Evolutionary conservation across 2,888 invertebrate genomes (phyloP), one percentile per base, ranked within the genome.

Genomic region (Archips crataeganus): DNA sequence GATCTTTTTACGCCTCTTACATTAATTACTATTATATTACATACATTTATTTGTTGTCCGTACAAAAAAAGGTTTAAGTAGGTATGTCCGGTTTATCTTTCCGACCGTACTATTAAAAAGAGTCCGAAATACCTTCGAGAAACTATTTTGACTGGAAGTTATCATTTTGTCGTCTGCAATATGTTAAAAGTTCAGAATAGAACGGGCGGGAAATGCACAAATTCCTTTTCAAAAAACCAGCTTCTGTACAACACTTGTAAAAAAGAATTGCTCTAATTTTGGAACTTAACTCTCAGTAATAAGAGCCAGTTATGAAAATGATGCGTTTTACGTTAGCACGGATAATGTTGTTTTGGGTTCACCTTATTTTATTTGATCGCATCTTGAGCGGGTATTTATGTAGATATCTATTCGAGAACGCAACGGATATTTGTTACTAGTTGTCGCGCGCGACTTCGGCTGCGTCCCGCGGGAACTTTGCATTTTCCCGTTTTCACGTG

Each of bases 101-200:
- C 23, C 23, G 23, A 23, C 23, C 23, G 23, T 23, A 23, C 23
- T 23, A 23, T 23, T 23, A 23, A 23, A 23, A 23, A 23, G 23
- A 23, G 23, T 23, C 23, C 23, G 23, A 23, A 23, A n/a, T 49
- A 49, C n/a, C n/a, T 49, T 45, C 13, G 3, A 47, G 47, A 49
- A 49, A n/a, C 6, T 59, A 64, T 69, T 69, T 57, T 11, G 34
- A 3, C 63, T 57, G 47, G 15, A 73, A 71, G 51, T 71, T 70
- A 72, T 72, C 69, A 57, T 72, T 72, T 75, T 72, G 75, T 68
- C 39, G 68, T 49, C 73, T 73, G 63, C 39, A 54, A 54, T 54
- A 15, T 54, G 54, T 54, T 10, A 36, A 45, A 32, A 15, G 36
- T 57, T 72, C 42, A 65, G 62, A 75, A 72, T 72, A 75, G 75